Conservation (phyloP, 1,140 invertebrate species). For the Dreissena rostriformis region DNA sequence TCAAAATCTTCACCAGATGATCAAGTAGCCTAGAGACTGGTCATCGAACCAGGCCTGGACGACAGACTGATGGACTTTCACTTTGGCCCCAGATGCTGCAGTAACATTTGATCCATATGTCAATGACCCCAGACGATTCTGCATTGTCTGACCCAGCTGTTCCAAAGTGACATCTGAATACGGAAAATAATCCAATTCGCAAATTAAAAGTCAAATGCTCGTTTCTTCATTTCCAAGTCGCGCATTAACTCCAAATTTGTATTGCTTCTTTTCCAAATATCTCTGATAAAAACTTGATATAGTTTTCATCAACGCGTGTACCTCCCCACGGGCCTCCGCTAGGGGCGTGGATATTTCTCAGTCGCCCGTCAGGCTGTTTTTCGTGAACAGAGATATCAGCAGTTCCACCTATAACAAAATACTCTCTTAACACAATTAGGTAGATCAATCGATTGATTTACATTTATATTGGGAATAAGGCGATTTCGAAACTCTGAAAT, state of each 20-base stretch:
- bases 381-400: constrained; percentile 55
- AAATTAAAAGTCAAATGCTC: background rate
- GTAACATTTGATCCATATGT: background rate
- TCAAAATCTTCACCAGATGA: constrained; percentile 19
- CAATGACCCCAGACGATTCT: background rate
- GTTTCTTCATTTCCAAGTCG: constrained; percentile 50
- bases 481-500: too few species aligned
- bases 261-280: constrained; percentile 46
- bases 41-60: constrained; percentile 25
- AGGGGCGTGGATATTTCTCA: constrained; percentile 40
- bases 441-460: too few species aligned
- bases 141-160: background rate
- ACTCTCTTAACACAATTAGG: too few species aligned
- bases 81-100: background rate
- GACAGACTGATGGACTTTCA: constrained; percentile 13
- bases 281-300: constrained; percentile 29
- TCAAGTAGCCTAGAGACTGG: constrained; percentile 10
- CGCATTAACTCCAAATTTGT: constrained; percentile 35
- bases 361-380: constrained; percentile 17
- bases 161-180: constrained; percentile 22
- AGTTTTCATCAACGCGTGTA: constrained; percentile 46
- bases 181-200: constrained; percentile 6
- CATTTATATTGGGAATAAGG: too few species aligned
- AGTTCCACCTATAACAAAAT: constrained; percentile 39
- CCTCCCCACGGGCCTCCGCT: constrained; percentile 57